Percentiles rank a stretch among this genome's conserved stretches.
Evolutionary conservation across 2,888 invertebrate genomes (phyloP).

Genomic region (Lobophora halterata): DNA sequence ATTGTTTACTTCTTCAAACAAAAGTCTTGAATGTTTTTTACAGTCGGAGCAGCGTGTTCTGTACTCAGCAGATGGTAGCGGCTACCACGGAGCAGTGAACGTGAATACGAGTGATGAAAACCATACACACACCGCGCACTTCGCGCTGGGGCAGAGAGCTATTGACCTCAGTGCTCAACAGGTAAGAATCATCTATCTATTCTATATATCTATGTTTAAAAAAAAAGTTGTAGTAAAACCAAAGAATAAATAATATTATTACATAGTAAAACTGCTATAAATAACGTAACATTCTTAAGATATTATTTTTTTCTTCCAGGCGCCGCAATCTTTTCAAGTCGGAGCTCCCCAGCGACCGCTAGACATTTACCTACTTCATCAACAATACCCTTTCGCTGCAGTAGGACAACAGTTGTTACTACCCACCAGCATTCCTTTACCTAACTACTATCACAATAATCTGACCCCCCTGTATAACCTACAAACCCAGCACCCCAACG

Average conservation of each 20-base stretch:
- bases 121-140: constrained; percentile 70
- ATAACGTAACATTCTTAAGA: too few species aligned
- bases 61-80: constrained; percentile 83
- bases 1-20: too few species aligned
- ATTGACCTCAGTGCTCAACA: constrained; percentile 61
- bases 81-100: constrained; percentile 83
- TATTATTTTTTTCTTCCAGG: constrained; percentile 31
- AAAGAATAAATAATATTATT: too few species aligned
- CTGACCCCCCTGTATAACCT: constrained; percentile 43
- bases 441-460: constrained; percentile 20
- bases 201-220: too few species aligned
- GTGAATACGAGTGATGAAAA: constrained; percentile 75
- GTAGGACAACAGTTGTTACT: constrained; percentile 31
- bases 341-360: constrained; percentile 35
- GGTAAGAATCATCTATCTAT: constrained; percentile 34
- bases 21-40: constrained; percentile 1
- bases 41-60: constrained; percentile 78
- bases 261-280: too few species aligned
- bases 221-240: too few species aligned
- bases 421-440: constrained; percentile 18
- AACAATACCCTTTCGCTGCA: constrained; percentile 41
- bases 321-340: constrained; percentile 12
- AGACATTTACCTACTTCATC: constrained; percentile 57
- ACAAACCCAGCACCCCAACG: constrained; percentile 37
- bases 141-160: constrained; percentile 80